Evolutionary conservation across 2,797 vertebrate species (phyloP), one percentile per base, ranked within the genome.

Genomic region (Semotilus atromaculatus): DNA sequence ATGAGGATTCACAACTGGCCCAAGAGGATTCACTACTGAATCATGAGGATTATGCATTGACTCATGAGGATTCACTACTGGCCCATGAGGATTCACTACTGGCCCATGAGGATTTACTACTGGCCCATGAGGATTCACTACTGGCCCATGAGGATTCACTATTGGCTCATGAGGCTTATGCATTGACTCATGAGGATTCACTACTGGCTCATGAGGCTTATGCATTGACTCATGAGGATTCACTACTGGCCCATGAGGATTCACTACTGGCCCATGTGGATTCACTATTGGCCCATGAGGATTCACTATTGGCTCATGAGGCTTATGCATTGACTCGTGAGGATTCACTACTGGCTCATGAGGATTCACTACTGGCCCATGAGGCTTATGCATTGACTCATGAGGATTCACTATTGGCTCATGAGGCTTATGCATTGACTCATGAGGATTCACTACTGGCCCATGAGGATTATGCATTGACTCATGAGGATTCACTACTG

Each of bases 131-230:
- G 13, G 1, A 1, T 62, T 34, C 7, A 4, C 14, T 3, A 23
- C 0, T 38, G 78, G 1, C 29, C 6, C 48, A 23, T 53, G 48
- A 0, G 0, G 5, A 0, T 53, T 3, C 1, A 29, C 13, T 4
- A 13, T 2, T 26, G 31, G 0, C 74, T 0, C 70, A 51, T 51
- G 71, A 19, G 71, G 14, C 0, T 11, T 73, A 29, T 29, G 38
- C 13, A 21, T 19, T 23, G 72, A 0, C 48, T 19, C 48, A 60
- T 58, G 31, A 2, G 4, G 16, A 2, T 73, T 18, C 0, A 48
- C 26, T 43, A 34, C 0, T 16, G 62, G 0, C 1, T 3, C 78
- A 53, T 74, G 48, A 3, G 48, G 26, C 0, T 11, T 73, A 29
- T 45, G 38, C 13, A 21, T 19, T 23, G 72, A 0, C 48, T 19